Base-by-base conservation (phyloP, 2,888 invertebrate genomes). In the Cheilosia vernalis region DNA sequence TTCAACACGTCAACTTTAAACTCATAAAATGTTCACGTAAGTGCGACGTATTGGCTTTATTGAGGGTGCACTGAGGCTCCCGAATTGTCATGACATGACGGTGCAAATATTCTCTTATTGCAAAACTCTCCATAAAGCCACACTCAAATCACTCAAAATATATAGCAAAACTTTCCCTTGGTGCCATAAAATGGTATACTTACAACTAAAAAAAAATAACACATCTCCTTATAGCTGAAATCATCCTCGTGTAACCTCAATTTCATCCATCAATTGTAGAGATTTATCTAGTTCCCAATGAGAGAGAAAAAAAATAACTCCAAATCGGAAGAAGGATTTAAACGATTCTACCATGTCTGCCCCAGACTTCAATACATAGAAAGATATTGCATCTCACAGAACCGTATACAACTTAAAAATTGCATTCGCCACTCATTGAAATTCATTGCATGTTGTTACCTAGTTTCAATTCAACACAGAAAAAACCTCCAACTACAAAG, bases 391-490 rank as follows among this genome's bases (percentile, higher is more conserved):
- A 73, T 69, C 79, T 84, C 67, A 55, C 63, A 64, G 83, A 64
- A 44, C 53, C 63, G 73, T 64, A 84, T 69, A 69, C 63, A 84
- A 79, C 74, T 74, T 79, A 84, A 79, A 79, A 84, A 74, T 79
- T 69, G 80, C 74, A 85, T 80, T 80, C 70, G 55, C 60, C 76
- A 76, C 84, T 85, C 84, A 76, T 85, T 85, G 84, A 76, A 76
- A 85, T 85, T 85, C 84, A 85, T 85, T 80, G 80, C 84, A 85
- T 76, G 80, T 76, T 85, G 76, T 85, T 85, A 85, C 80, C 84
- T 85, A 80, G 74, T 85, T 76, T 67, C 84, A 72, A 85, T 85
- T 85, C 70, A 51, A 42, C 33, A 24, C 33, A 10, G 44, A 49
- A 49, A 58, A 66, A 66, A 53, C 30, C 30, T 27, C 47, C 30